Evolutionary conservation across 2,113 vertebrate species (phyloP), one percentile per base, ranked within the genome.

Genomic region (Ceyx margarethae): DNA sequence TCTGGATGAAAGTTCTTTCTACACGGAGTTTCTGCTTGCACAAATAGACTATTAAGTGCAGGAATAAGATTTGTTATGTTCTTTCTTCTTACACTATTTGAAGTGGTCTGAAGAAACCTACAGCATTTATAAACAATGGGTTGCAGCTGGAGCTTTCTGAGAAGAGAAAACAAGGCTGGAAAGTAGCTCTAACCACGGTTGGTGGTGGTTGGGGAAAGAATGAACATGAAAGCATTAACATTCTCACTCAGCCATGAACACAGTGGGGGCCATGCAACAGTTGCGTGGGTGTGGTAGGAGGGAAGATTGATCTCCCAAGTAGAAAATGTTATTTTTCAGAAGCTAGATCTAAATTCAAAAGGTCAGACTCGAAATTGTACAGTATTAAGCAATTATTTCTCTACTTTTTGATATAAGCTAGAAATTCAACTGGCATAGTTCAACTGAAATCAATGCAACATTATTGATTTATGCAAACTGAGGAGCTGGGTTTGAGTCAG

Each of bases 301-400:
- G 57, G 33, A 94, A 87, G 76, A 95, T 45, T 81, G 68, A 90
- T 93, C 51, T 85, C 81, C 56, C 48, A 93, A 76, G 79, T 4
- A 92, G 67, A 94, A 95, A 95, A 92, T 66, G 75, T 80, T 79
- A 51, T 87, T 92, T 91, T 89, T 83, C 71, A 92, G 68, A 85
- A 89, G 68, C 10, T 60, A 71, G 31, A 81, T 35, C 45, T 75
- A 79, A 93, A 95, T 74, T 90, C 67, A 66, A 81, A 93, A 95
- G 74, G 86, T 89, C 93, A 92, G 68, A 74, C 12, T 71, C n/a
- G 77, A 87, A 93, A 64, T 43, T 64, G 67, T 43, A 48, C 19
- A 40, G 18, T 35, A 60, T 62, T 77, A 74, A 83, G 65, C 53
- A 93, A 91, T 83, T 91, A 90, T 61, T 93, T 88, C 13, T 68